phyloP scores from a whole-genome alignment of 2,888 invertebrate genomes.

The Thymelicus acteon region DNA sequence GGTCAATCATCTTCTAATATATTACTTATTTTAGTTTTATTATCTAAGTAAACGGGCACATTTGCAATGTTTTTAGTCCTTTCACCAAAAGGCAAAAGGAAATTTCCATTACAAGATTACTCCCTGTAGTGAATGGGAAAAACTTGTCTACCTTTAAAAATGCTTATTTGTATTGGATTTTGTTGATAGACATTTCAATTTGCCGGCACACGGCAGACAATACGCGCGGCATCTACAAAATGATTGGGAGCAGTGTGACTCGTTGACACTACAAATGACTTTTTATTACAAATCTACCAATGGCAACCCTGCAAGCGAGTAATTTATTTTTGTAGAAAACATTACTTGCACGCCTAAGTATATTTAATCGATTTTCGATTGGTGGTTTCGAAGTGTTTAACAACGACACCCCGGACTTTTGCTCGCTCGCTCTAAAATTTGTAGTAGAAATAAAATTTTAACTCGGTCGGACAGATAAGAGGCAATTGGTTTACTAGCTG shows the following conservation, averaged over 20 bases:
- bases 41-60: no score
- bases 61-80: no score
- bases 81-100: neutral
- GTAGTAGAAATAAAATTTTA: no score
- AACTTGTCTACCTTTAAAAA: neutral
- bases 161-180: neutral
- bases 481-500: no score
- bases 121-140: neutral
- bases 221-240: neutral
- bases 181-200: slow-evolving; percentile 25
- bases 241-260: slow-evolving; percentile 10
- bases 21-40: no score
- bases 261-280: slow-evolving; percentile 10
- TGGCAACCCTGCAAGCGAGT: neutral
- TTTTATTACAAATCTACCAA: neutral
- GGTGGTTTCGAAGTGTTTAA: no score
- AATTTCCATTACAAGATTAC: neutral
- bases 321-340: neutral
- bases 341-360: no score
- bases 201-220: slow-evolving; percentile 1
- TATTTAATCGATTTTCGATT: no score
- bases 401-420: no score
- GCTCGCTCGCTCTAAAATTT: no score
- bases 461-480: no score
- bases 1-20: no score